phyloP scores from a whole-genome alignment of 2,888 invertebrate genomes.

The Crocallis elinguaria region DNA sequence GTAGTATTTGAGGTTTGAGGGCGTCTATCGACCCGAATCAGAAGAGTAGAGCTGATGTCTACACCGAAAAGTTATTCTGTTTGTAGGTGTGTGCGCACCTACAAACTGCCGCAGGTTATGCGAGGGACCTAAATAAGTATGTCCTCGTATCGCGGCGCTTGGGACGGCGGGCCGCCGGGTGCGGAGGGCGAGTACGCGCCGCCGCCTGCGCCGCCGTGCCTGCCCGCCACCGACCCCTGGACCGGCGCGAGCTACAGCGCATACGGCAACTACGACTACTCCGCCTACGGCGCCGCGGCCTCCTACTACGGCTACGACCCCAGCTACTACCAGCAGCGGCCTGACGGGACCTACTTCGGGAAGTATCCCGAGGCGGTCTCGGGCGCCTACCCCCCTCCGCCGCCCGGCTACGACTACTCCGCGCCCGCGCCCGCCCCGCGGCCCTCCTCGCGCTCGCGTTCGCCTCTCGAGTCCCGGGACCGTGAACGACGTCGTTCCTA shows the following conservation, averaged over 20 bases:
- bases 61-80: slow-evolving; percentile 89
- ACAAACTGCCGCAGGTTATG: slow-evolving; percentile 85
- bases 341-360: slow-evolving; percentile 52
- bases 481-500: slow-evolving; percentile 52
- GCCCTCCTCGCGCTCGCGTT: slow-evolving; percentile 21
- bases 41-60: slow-evolving; percentile 75
- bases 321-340: slow-evolving; percentile 59
- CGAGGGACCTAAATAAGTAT: slow-evolving; percentile 75
- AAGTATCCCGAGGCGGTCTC: slow-evolving; percentile 53
- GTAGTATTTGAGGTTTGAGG: slow-evolving; percentile 58
- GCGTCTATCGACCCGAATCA: slow-evolving; percentile 62
- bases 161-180: slow-evolving; percentile 83
- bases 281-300: slow-evolving; percentile 57
- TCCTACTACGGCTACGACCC: slow-evolving; percentile 68
- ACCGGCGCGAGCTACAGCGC: slow-evolving; percentile 77
- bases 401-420: slow-evolving; percentile 32
- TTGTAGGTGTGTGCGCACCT: slow-evolving; percentile 87
- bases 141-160: slow-evolving; percentile 79
- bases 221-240: slow-evolving; percentile 77
- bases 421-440: slow-evolving; percentile 46
- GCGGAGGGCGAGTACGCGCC: slow-evolving; percentile 80
- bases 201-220: slow-evolving; percentile 68
- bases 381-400: slow-evolving; percentile 30
- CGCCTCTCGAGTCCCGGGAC: slow-evolving; percentile 26
- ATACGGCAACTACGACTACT: slow-evolving; percentile 65